Evolutionary conservation across 2,797 vertebrate genomes (phyloP).

Genomic region (Girardinus metallicus): DNA sequence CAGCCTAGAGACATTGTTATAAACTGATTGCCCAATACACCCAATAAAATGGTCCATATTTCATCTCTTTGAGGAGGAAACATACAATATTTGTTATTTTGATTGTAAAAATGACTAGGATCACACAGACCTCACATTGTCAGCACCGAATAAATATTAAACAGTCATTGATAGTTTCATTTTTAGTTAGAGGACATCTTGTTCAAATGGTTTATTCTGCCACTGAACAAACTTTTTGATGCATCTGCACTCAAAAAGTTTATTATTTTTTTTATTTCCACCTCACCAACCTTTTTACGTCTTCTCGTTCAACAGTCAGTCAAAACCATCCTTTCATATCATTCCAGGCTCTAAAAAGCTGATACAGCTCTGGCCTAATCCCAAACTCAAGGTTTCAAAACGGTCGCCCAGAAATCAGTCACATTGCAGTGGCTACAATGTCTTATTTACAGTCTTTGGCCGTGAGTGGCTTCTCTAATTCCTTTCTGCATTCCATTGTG

Average conservation of each 20-base stretch:
- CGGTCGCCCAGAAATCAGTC: background rate
- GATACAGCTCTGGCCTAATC: background rate
- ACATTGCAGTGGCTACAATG: background rate
- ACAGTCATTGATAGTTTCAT: background rate
- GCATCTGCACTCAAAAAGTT: background rate
- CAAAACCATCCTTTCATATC: background rate
- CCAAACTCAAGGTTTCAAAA: slow-evolving; percentile 1
- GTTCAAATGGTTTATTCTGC: background rate
- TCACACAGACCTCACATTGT: background rate
- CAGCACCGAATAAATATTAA: background rate
- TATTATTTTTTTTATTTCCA: background rate
- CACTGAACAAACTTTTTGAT: background rate
- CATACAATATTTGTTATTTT: background rate
- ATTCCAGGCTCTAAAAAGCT: background rate
- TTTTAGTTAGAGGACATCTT: background rate
- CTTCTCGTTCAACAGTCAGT: background rate
- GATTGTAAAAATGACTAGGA: background rate
- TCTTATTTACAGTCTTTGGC: background rate
- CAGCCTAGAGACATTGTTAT: background rate
- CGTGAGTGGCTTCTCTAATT: background rate
- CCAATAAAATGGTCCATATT: background rate
- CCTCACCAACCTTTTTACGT: background rate
- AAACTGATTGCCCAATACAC: background rate
- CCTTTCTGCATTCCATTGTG: background rate
- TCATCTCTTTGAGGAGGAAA: background rate